Evolutionary conservation across 2,797 vertebrate genomes (phyloP).

Genomic region (Lindbergichthys nudifrons): DNA sequence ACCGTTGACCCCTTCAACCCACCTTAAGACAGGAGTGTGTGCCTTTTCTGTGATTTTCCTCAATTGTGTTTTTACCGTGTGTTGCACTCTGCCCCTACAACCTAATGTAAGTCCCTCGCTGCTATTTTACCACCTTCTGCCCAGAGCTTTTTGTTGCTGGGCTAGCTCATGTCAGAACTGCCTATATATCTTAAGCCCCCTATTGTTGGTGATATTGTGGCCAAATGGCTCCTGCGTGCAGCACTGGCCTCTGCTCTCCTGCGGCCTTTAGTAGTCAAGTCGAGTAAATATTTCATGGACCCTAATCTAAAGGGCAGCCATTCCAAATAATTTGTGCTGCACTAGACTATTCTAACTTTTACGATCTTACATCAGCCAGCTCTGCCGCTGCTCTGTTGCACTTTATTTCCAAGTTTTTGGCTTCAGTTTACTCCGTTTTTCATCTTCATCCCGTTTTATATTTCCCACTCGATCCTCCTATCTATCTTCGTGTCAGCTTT

Average conservation of each 20-base stretch:
- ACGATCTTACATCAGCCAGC: constrained; percentile 50
- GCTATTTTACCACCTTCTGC: constrained; percentile 25
- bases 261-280: constrained; percentile 31
- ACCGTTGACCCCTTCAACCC: not conserved
- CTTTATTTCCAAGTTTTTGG: constrained; percentile 15
- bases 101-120: constrained; percentile 25
- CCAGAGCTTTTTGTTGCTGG: constrained; percentile 18
- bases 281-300: constrained; percentile 66
- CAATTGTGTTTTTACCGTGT: constrained; percentile 7
- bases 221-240: constrained; percentile 52
- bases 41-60: constrained; percentile 13
- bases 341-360: constrained; percentile 43
- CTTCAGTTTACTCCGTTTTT: not conserved
- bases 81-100: constrained; percentile 1
- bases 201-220: constrained; percentile 47
- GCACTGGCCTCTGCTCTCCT: constrained; percentile 44
- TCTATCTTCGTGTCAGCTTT: constrained; percentile 28
- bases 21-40: not conserved
- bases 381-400: constrained; percentile 21
- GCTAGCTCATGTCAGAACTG: not conserved
- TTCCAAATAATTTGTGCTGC: constrained; percentile 49
- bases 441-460: not conserved
- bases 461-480: not conserved
- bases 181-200: constrained; percentile 30
- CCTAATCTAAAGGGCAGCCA: constrained; percentile 37